Percentiles rank a stretch among this genome's conserved stretches.
phyloP scores from a whole-genome alignment of 1,140 invertebrate species.

The Pristionchus pacificus region DNA sequence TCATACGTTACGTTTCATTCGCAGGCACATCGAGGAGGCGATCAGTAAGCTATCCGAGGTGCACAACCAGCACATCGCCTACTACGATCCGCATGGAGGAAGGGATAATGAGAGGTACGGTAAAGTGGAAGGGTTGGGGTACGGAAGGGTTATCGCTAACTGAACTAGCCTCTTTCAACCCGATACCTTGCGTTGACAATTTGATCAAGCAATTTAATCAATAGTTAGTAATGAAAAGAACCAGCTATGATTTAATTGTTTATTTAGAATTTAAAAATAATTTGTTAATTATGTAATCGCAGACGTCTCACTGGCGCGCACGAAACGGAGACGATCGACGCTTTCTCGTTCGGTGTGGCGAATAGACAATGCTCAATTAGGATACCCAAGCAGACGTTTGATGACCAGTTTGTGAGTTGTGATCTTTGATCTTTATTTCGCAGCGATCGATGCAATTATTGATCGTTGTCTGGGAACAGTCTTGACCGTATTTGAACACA shows the following conservation, averaged over 20 bases:
- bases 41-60: conserved; percentile 73
- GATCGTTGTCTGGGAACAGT: not conserved
- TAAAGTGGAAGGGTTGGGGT: too few relatives aligned
- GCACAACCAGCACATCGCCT: conserved; percentile 78
- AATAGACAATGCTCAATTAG: conserved; percentile 39
- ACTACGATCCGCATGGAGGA: conserved; percentile 76
- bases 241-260: too few relatives aligned
- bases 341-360: conserved; percentile 65
- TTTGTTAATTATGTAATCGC: too few relatives aligned
- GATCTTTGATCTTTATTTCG: not conserved
- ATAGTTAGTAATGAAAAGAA: too few relatives aligned
- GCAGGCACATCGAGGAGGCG: conserved; percentile 45
- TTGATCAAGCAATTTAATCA: too few relatives aligned
- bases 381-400: conserved; percentile 48
- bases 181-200: too few relatives aligned
- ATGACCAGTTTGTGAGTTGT: conserved; percentile 39
- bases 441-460: not conserved
- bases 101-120: conserved; percentile 70
- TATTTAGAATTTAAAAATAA: too few relatives aligned
- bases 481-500: conserved; percentile 5
- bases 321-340: conserved; percentile 78
- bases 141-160: too few relatives aligned
- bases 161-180: too few relatives aligned
- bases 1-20: too few relatives aligned
- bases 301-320: conserved; percentile 73